Conservation (phyloP, 2,113 vertebrate genomes). For the Gobius niger region DNA sequence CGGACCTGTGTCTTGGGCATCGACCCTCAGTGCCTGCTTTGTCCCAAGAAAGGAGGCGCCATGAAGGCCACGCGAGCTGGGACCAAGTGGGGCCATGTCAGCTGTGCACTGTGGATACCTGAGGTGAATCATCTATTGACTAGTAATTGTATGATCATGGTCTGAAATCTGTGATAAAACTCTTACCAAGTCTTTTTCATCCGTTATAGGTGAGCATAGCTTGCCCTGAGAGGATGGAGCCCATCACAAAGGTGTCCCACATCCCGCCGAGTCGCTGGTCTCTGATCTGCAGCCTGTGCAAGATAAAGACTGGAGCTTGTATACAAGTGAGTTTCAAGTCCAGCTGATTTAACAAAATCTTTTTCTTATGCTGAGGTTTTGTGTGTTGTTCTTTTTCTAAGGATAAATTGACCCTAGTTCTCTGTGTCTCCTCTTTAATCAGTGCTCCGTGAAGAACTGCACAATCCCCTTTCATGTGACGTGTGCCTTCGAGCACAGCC, state of each 20-base stretch:
- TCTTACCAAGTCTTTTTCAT: not conserved
- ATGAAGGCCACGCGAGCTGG: slow-evolving; percentile 96
- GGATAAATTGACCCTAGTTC: not conserved
- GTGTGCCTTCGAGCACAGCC: slow-evolving; percentile 96
- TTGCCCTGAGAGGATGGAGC: slow-evolving; percentile 98
- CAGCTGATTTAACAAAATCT: not conserved
- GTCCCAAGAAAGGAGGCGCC: slow-evolving; percentile 93
- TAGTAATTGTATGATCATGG: not conserved
- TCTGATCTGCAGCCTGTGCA: slow-evolving; percentile 95
- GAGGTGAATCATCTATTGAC: slow-evolving; percentile 78
- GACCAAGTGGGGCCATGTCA: slow-evolving; percentile 96
- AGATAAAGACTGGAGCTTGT: slow-evolving; percentile 95
- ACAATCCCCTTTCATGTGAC: slow-evolving; percentile 99
- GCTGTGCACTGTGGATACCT: slow-evolving; percentile 98
- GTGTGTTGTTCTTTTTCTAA: not conserved
- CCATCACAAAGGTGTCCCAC: slow-evolving; percentile 96
- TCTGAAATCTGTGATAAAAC: not conserved
- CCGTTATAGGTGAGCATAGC: slow-evolving; percentile 91
- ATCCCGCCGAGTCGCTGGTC: slow-evolving; percentile 97
- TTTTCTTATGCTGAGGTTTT: no score
- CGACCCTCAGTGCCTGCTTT: slow-evolving; percentile 92
- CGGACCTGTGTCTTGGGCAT: slow-evolving; percentile 92
- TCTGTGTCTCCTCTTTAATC: not conserved
- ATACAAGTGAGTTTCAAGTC: slow-evolving; percentile 84
- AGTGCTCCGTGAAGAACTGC: slow-evolving; percentile 98